Evolutionary conservation across 2,113 vertebrate genomes (phyloP).

Genomic region (Puma concolor): DNA sequence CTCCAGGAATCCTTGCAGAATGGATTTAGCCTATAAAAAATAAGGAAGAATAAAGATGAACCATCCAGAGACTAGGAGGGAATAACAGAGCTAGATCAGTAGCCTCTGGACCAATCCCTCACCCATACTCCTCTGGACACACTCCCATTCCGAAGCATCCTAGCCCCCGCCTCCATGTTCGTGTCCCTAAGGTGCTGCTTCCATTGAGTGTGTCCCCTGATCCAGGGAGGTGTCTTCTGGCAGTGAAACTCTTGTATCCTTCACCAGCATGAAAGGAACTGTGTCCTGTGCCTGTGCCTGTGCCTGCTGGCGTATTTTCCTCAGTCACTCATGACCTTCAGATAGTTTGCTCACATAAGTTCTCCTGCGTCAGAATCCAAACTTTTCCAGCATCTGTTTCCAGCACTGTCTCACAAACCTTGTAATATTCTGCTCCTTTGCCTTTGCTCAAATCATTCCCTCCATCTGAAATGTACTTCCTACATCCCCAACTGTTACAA

Average conservation of each 20-base stretch:
- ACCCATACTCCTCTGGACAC: rapidly evolving
- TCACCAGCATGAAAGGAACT: not conserved
- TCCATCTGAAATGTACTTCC: not conserved
- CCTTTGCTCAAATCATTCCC: not conserved
- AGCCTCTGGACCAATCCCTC: not conserved
- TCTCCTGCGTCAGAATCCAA: not conserved
- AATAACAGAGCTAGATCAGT: not conserved
- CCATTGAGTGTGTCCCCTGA: not conserved
- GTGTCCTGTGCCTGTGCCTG: not conserved
- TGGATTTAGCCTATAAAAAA: conserved; percentile 83
- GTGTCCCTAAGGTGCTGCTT: not conserved
- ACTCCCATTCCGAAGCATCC: not conserved
- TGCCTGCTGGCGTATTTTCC: not conserved
- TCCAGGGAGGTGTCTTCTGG: not conserved
- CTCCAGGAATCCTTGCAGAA: conserved; percentile 87
- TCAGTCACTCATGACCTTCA: not conserved
- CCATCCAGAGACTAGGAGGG: not conserved
- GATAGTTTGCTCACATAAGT: not conserved
- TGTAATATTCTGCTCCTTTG: not conserved
- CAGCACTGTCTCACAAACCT: not conserved
- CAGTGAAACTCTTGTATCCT: not conserved
- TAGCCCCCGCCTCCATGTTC: not conserved
- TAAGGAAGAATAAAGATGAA: not conserved
- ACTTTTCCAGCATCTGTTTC: not conserved
- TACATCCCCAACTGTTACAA: not conserved